Evolutionary conservation across 2,888 invertebrate species (phyloP).

Genomic region (Arge pagana): DNA sequence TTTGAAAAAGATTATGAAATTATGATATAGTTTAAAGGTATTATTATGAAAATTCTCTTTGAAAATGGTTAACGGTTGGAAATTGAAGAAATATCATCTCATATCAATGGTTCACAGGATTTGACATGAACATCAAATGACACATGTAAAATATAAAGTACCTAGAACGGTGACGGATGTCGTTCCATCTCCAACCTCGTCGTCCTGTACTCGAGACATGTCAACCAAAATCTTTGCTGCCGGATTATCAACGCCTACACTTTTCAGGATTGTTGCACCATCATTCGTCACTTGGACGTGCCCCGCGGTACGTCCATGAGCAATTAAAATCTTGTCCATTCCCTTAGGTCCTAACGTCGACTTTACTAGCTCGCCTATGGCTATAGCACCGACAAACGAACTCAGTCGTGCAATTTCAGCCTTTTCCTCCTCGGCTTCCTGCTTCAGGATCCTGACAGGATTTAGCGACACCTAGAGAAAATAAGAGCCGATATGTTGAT

Average conservation of each 20-base stretch:
- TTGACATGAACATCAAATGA: too few relatives aligned
- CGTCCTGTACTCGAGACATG: slow-evolving; percentile 97
- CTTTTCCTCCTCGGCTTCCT: slow-evolving; percentile 97
- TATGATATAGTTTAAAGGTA: background rate
- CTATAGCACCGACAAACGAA: slow-evolving; percentile 97
- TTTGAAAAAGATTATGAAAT: slow-evolving; percentile 6
- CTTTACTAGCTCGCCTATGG: slow-evolving; percentile 97
- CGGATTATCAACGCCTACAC: slow-evolving; percentile 97
- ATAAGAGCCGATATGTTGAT: slow-evolving; percentile 19
- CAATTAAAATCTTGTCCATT: slow-evolving; percentile 92
- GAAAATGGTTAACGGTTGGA: background rate
- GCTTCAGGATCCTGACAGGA: slow-evolving; percentile 91
- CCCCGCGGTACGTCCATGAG: slow-evolving; percentile 78
- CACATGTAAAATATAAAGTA: slow-evolving; percentile 55
- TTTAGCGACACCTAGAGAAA: slow-evolving; percentile 79
- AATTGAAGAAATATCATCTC: slow-evolving; percentile 5
- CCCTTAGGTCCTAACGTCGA: slow-evolving; percentile 99
- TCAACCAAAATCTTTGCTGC: slow-evolving; percentile 99
- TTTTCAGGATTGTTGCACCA: slow-evolving; percentile 96
- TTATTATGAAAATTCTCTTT: background rate
- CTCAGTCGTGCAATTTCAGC: slow-evolving; percentile 97
- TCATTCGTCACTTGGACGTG: slow-evolving; percentile 97
- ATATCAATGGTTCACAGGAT: slow-evolving; percentile 4
- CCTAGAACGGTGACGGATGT: slow-evolving; percentile 95
- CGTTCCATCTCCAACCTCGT: slow-evolving; percentile 99